A percentile compares a stretch with the other conserved stretches of the same genome.
These are phyloP conservation scores for Labrus mixtus DNA, from an alignment of 2,113 vertebrate species.

Conservation along the genomic window DNA sequence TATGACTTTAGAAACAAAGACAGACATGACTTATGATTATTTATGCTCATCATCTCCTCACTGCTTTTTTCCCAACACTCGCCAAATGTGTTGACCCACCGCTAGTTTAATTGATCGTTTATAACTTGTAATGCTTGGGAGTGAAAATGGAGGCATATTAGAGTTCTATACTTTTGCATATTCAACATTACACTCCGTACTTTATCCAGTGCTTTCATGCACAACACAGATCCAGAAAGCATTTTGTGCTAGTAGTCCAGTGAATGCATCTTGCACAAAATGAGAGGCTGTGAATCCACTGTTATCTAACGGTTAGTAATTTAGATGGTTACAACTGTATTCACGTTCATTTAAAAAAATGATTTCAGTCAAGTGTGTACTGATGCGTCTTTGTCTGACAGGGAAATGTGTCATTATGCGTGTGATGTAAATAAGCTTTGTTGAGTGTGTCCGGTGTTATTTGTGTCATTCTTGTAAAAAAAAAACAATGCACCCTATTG, in stretches of 20 bases:
- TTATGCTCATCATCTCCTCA: no score
- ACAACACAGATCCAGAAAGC: not conserved
- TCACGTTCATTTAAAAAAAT: not conserved
- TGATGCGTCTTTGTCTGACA: conserved; percentile 9
- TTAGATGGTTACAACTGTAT: conserved; percentile 5
- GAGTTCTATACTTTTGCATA: no score
- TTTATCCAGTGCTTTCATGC: no score
- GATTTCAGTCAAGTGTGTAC: conserved; percentile 24
- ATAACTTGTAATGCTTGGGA: no score
- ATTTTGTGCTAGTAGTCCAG: conserved; percentile 3
- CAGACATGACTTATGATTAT: no score
- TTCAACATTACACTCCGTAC: no score
- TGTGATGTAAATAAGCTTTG: conserved; percentile 31
- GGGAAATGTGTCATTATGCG: conserved; percentile 42
- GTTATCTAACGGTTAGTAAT: conserved; percentile 10
- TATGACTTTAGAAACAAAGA: no score
- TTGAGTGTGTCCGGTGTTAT: not conserved
- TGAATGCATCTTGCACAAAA: conserved; percentile 17
- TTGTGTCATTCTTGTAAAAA: conserved; percentile 18
- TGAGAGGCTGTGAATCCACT: not conserved
- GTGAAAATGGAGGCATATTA: no score
- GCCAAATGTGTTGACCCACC: no score
- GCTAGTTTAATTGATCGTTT: no score
- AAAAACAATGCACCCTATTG: conserved; percentile 16
- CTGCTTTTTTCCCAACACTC: no score